Base-by-base conservation (phyloP, 2,888 invertebrate genomes). In the Imbricaverruca yamaguchii region DNA sequence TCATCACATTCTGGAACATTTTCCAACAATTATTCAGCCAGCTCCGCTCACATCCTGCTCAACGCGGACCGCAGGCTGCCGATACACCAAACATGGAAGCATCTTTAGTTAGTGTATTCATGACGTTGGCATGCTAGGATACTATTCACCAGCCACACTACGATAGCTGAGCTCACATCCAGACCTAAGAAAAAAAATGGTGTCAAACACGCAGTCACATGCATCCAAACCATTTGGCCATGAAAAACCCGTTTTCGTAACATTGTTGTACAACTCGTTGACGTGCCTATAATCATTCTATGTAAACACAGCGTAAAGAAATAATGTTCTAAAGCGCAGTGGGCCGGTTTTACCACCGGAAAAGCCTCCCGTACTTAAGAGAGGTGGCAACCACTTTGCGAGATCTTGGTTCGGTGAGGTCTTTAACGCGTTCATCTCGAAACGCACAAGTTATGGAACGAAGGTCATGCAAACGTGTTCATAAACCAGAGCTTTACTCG, bases 191-290 rank as follows among this genome's bases (percentile, higher is more conserved):
- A 25, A 67, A 23, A 67, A 67, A 67, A 67, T 25, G 10, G 13
- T 67, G 67, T 25, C n/a, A 67, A 25, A 67, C 67, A 13, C 65
- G 23, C 67, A 8, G 13, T 11, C 53, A 25, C 74, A 18, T 3
- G 7, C 53, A 13, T 7, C 23, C 21, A 4, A 74, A 25, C 39
- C 74, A 74, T 74, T 74, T 74, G 74, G 74, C 74, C 53, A 74
- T 74, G 74, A 18, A 53, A 65, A 74, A 74, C 74, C 74, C 74
- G 74, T 74, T 74, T 74, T 53, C 53, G 74, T 74, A 25, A 21
- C 13, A 23, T 6, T 15, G 74, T 74, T 74, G 69, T 23, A 65
- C 65, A 65, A 65, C n/a, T 23, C n/a, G n/a, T 65, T 18, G 23
- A 65, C 65, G 23, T 18, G 18, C 39, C 39, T 39, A 39, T 4